Conservation (phyloP, 2,888 invertebrate species). For the Trachelus tabidus region DNA sequence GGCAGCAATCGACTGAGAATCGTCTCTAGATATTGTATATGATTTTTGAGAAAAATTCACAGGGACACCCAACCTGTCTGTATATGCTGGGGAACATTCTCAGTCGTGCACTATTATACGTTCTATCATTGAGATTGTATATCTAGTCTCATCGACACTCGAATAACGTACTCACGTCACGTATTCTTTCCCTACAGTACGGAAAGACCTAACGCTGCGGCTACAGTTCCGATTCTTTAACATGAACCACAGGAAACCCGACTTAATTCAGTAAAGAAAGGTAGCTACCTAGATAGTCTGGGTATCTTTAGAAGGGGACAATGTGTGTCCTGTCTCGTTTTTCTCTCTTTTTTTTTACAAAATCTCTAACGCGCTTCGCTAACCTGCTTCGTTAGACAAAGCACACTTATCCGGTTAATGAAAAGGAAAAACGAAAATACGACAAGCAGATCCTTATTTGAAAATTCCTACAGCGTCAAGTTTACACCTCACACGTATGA, state of each 20-base stretch:
- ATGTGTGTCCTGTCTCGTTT: neutral
- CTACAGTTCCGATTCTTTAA: constrained; percentile 96
- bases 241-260: constrained; percentile 87
- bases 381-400: constrained; percentile 13
- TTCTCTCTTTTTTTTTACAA: neutral
- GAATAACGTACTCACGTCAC: constrained; percentile 46
- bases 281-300: constrained; percentile 49
- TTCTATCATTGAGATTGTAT: neutral
- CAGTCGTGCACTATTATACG: neutral
- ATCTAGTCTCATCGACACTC: constrained; percentile 11
- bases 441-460: neutral
- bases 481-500: neutral
- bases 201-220: constrained; percentile 95
- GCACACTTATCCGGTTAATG: neutral
- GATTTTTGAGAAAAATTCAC: neutral
- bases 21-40: neutral
- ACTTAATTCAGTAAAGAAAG: constrained; percentile 84
- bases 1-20: neutral
- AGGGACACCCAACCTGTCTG: neutral
- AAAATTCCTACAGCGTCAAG: neutral
- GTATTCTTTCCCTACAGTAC: constrained; percentile 81
- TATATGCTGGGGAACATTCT: neutral
- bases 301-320: neutral
- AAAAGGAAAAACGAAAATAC: neutral
- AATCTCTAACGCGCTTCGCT: constrained; percentile 21